phyloP scores from a whole-genome alignment of 2,888 invertebrate genomes.

The Cryptocephalus primarius region DNA sequence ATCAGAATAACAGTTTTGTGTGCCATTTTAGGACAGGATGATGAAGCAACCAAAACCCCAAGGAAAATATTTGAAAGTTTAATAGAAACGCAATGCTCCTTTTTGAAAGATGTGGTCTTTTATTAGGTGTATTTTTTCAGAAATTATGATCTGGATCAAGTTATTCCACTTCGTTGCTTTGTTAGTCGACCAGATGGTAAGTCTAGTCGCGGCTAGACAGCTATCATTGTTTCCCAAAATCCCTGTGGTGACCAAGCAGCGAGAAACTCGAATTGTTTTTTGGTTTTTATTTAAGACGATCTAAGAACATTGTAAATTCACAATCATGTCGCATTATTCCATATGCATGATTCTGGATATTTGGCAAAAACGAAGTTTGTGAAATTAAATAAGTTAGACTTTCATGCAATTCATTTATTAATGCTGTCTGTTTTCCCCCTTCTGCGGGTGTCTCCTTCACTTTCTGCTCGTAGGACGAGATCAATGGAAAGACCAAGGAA shows the following conservation, averaged over 20 bases:
- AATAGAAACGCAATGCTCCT: conserved; percentile 3
- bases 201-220: conserved; percentile 48
- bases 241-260: conserved; percentile 5
- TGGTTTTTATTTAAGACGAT: neutral
- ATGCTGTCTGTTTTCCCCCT: conserved; percentile 37
- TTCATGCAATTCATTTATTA: conserved; percentile 23
- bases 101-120: conserved; percentile 36
- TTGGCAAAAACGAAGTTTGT: neutral
- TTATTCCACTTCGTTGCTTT: conserved; percentile 46
- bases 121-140: conserved; percentile 73
- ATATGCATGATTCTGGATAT: too few relatives aligned
- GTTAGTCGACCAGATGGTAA: conserved; percentile 56
- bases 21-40: too few relatives aligned
- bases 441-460: conserved; percentile 26
- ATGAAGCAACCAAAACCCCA: conserved; percentile 7
- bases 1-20: too few relatives aligned
- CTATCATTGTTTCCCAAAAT: conserved; percentile 27
- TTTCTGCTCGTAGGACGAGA: conserved; percentile 44
- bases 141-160: conserved; percentile 55
- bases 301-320: conserved; percentile 6
- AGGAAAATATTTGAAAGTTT: conserved; percentile 14
- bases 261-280: neutral
- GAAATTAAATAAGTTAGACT: too few relatives aligned
- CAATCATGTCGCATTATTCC: conserved; percentile 6
- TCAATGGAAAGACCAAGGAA: conserved; percentile 46